These are phyloP conservation scores for Anabacerthia variegaticeps DNA, from an alignment of 2,797 vertebrate genomes.

Conservation along the genomic window DNA sequence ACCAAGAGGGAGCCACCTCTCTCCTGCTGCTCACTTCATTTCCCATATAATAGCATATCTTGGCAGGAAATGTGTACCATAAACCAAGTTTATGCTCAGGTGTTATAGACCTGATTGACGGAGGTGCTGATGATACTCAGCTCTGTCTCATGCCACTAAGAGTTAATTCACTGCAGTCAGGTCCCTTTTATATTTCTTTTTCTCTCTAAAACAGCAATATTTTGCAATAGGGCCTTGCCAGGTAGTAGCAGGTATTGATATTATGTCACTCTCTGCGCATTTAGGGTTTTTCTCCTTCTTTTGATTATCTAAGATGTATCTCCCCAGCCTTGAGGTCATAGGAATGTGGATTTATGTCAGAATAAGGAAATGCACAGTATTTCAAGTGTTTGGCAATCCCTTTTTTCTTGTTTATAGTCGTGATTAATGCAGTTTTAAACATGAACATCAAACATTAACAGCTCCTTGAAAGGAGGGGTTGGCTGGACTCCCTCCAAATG, in stretches of 20 bases:
- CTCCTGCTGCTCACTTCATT: background rate
- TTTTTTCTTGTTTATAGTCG: background rate
- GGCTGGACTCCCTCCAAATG: background rate
- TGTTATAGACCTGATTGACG: background rate
- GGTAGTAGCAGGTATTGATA: background rate
- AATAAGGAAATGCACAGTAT: background rate
- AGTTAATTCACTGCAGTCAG: background rate
- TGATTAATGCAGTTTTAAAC: background rate
- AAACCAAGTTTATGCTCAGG: background rate
- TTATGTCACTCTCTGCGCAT: background rate
- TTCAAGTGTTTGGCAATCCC: background rate
- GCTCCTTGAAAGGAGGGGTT: background rate
- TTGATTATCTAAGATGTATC: background rate
- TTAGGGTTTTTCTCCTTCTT: background rate
- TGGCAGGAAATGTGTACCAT: background rate
- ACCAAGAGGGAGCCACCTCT: background rate
- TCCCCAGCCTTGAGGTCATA: background rate
- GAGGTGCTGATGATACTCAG: background rate
- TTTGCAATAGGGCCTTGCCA: background rate
- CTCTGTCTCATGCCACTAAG: background rate
- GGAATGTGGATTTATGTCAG: background rate
- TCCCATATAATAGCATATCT: rapidly evolving
- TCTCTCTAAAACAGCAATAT: background rate
- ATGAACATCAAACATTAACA: background rate
- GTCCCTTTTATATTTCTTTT: background rate